Base-by-base conservation (phyloP, 1,140 invertebrate species). In the Drosophila nasuta region DNA sequence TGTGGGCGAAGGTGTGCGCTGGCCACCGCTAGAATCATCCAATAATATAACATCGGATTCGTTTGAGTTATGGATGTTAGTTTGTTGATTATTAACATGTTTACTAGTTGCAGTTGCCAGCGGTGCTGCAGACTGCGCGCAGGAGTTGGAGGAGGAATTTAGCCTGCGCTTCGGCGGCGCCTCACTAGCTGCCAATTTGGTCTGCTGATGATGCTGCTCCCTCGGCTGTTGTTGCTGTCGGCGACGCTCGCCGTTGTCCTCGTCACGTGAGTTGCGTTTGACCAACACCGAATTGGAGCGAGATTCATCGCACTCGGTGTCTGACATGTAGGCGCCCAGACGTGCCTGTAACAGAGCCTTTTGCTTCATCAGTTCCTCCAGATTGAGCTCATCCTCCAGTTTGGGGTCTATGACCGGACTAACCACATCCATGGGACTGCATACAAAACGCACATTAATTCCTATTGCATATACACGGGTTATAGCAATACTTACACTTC, bases 291-390 rank as follows among this genome's bases (percentile, higher is more conserved):
- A 70, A 81, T 79, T 76, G 30, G 79, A 67, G 28, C 60, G 69
- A 57, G 65, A 88, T 30, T 83, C 75, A 38, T 83, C 90, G 13
- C 83, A 83, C 62, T 93, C 93, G 13, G 92, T 83, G 57, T 95
- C 94, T 1, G 94, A 94, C 82, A 89, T 92, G 73, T 94, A 95
- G 41, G 94, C 94, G 41, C 94, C 94, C 43, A 95, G 91, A 43
- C 94, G 93, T 17, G 95, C 95, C 89, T 95, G 95, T 63, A 95
- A 91, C 15, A 95, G 78, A 91, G 96, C 96, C 93, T 97, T 97
- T 92, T 97, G 96, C 82, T 96, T 96, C 96, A 97, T 97, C 67
- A 98, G 93, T 74, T 97, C 97, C 91, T 97, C 97, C 5, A 97
- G 92, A 92, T 97, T 97, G 68, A 97, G 95, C 79, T 97, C 97